These are phyloP conservation scores for Drepanosiphum platanoidis DNA, from an alignment of 2,888 invertebrate species.

Conservation along the genomic window DNA sequence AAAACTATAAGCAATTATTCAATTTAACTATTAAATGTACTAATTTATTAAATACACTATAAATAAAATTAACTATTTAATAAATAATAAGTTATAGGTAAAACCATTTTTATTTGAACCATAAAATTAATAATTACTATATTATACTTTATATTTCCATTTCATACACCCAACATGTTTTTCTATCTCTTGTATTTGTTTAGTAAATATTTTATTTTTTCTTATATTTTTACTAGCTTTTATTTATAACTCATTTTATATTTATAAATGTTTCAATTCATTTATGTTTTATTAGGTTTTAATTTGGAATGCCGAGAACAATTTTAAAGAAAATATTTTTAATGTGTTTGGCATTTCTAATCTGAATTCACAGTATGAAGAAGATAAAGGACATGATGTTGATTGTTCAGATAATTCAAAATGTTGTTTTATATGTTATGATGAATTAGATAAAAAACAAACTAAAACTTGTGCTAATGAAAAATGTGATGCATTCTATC, in stretches of 20 bases:
- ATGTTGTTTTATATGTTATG: constrained; percentile 54
- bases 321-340: constrained; percentile 41
- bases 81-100: neutral
- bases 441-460: constrained; percentile 36
- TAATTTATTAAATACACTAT: neutral
- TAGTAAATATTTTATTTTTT: no score
- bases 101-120: neutral
- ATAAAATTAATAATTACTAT: no score
- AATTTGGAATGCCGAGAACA: constrained; percentile 40
- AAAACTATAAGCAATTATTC: neutral
- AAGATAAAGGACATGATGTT: neutral
- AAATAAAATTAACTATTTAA: neutral
- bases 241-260: neutral
- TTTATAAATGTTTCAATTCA: neutral
- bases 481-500: constrained; percentile 47
- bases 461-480: constrained; percentile 31
- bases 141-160: no score
- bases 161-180: no score
- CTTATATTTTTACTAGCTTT: no score
- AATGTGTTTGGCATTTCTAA: constrained; percentile 30
- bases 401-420: neutral
- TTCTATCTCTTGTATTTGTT: no score
- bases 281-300: constrained; percentile 6
- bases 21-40: no score
- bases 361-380: constrained; percentile 13